Evolutionary conservation across 2,888 invertebrate species (phyloP), one percentile per base, ranked within the genome.

Genomic region (Neoitamus cyanurus): DNA sequence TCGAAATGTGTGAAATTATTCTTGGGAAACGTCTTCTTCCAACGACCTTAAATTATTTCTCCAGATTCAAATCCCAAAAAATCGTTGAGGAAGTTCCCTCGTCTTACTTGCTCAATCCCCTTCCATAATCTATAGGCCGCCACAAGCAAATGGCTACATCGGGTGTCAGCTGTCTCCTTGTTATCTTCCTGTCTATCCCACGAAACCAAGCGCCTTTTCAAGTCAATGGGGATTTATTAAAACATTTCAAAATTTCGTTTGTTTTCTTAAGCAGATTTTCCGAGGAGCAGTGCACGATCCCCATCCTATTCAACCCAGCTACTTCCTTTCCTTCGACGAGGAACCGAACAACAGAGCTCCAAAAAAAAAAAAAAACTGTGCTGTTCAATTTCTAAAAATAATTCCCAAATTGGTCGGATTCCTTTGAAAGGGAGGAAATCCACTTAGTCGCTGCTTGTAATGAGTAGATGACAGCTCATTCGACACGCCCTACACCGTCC

Each of bases 391-490:
- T 42, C 77, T 77, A 77, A 77, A 77, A 77, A 77, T 77, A 77
- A 30, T 28, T 37, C 9, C 46, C 37, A 42, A 25, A 46, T 42
- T 77, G 20, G 77, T 46, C 77, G 77, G 77, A 77, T 77, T 77
- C 46, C 77, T 77, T 77, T 77, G 42, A 77, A 42, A 77, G 77
- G 58, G 30, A 77, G 77, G 77, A 77, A 77, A 77, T 42, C 77
- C 46, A 77, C 77, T 77, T 77, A 77, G 77, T 46, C 46, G 77
- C 36, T 42, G 77, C 77, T 25, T 77, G 77, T 42, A 46, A 73
- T 73, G 73, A 73, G 34, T 73, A 77, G 77, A 77, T 77, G 77
- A 77, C 77, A 77, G 77, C 77, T 77, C 20, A 77, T 77, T 77
- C 42, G 77, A 46, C 58, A 58, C 25, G 58, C 25, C 2, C n/a